Base-by-base conservation (phyloP, 2,797 vertebrate species). In the Paramormyrops hopkinsi region DNA sequence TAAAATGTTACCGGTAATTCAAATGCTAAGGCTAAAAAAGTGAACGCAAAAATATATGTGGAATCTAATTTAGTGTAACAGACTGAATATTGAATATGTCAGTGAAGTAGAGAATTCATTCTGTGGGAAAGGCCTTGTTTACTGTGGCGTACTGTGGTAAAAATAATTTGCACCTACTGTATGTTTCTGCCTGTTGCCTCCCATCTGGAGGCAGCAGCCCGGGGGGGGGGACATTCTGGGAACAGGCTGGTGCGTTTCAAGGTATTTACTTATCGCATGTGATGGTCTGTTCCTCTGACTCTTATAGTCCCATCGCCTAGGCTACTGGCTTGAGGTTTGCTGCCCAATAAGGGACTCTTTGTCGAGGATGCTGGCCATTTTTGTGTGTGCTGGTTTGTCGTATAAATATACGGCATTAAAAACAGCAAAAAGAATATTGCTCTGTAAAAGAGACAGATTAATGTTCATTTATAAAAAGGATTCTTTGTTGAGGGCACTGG, bases 221-320 rank as follows among this genome's bases (percentile, higher is more conserved):
- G 56, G 6, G 56, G 56, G n/a, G 59, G 3, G 62, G 46, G 48
- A 0, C 25, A 41, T 59, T 59, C 17, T 41, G 51, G 85, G 51
- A 86, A 86, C 17, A 86, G n/a, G 33, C 50, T 86, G 0, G 17
- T 29, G 29, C 53, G 25, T 19, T 56, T 41, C 50, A 14, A 54
- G 85, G 85, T 86, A 86, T 86, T 86, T 86, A 33, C 85, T 86
- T 86, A 86, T 56, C 51, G 2, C 46, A 50, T 51, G 85, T 54
- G 29, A 56, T 25, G 50, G 50, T 37, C 82, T 84, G 41, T 84
- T 25, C 53, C 33, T n/a, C 50, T 50, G 46, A 44, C 25, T 59
- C 85, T 56, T 54, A 33, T 29, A 56, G 51, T 17, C 7, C 82
- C 37, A 41, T 79, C 6, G 41, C 73, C 50, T 46, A n/a, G 29